These are phyloP conservation scores for Tychaedon coryphoeus DNA, from an alignment of 2,113 vertebrate genomes.

Conservation along the genomic window DNA sequence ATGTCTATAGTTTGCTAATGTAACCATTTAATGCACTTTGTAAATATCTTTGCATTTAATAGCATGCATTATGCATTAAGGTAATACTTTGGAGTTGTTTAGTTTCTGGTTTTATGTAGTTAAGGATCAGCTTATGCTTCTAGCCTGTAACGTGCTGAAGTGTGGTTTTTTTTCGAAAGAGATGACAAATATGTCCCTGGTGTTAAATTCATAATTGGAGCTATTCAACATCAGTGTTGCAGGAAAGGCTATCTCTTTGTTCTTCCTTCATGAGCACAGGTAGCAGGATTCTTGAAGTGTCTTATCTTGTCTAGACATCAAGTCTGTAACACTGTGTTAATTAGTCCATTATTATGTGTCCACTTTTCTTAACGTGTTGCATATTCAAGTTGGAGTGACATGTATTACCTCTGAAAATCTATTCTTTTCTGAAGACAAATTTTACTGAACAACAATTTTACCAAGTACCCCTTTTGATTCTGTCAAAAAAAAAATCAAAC, in stretches of 20 bases:
- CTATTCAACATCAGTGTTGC: constrained; percentile 11
- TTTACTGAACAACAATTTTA: neutral
- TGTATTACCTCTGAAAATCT: constrained; percentile 10
- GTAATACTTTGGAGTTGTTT: neutral
- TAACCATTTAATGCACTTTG: neutral
- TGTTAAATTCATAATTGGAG: constrained; percentile 19
- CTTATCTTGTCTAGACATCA: constrained; percentile 87
- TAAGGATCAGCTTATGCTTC: constrained; percentile 28
- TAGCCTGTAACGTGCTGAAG: constrained; percentile 7
- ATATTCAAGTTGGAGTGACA: constrained; percentile 44
- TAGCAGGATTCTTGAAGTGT: constrained; percentile 53
- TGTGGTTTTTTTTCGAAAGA: neutral
- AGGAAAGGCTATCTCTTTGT: constrained; percentile 57
- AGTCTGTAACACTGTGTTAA: constrained; percentile 57
- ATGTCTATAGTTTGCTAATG: neutral
- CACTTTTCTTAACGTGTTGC: constrained; percentile 29
- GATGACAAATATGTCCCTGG: constrained; percentile 32
- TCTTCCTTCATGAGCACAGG: constrained; percentile 46
- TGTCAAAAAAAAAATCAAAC: constrained; percentile 19
- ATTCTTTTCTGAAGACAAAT: constrained; percentile 6
- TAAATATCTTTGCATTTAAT: neutral
- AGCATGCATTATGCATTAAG: neutral
- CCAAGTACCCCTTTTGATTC: neutral
- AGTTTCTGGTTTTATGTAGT: neutral
- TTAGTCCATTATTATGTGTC: constrained; percentile 52